Evolutionary conservation across 1,140 invertebrate genomes (phyloP).

Genomic region (Habropoda laboriosa): DNA sequence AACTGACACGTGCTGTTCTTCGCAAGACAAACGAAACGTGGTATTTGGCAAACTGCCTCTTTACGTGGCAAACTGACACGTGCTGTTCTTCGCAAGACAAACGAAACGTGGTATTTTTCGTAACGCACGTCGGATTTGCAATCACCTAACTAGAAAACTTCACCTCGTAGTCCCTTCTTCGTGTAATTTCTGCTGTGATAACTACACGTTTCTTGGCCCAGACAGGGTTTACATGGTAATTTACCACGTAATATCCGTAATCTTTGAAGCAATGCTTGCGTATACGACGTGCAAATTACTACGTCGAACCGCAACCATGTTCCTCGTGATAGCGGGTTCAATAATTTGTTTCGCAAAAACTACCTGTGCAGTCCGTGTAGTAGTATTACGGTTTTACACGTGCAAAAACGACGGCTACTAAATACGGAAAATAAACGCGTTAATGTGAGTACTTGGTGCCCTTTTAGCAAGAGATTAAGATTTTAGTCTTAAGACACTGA

Average conservation of each 20-base stretch:
- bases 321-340: background rate
- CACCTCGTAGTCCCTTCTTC: background rate
- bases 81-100: too few species aligned
- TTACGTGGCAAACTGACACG: too few species aligned
- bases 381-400: background rate
- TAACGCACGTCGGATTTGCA: too few species aligned
- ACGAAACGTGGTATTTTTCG: too few species aligned
- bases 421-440: background rate
- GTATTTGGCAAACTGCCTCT: too few species aligned
- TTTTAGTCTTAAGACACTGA: too few species aligned
- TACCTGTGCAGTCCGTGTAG: background rate
- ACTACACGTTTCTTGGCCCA: background rate
- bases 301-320: constrained; percentile 28
- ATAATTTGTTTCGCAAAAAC: constrained; percentile 29
- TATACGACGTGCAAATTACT: constrained; percentile 29
- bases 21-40: too few species aligned
- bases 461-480: too few species aligned
- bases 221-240: constrained; percentile 5
- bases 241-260: constrained; percentile 27
- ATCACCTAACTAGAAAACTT: background rate
- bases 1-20: too few species aligned
- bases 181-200: constrained; percentile 9
- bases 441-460: too few species aligned
- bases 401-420: background rate
- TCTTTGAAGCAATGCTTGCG: constrained; percentile 32